A percentile compares a stretch with the other conserved stretches of the same genome.
Conservation (phyloP, 2,888 invertebrate species). For the Oxyteleia sp. region DNA sequence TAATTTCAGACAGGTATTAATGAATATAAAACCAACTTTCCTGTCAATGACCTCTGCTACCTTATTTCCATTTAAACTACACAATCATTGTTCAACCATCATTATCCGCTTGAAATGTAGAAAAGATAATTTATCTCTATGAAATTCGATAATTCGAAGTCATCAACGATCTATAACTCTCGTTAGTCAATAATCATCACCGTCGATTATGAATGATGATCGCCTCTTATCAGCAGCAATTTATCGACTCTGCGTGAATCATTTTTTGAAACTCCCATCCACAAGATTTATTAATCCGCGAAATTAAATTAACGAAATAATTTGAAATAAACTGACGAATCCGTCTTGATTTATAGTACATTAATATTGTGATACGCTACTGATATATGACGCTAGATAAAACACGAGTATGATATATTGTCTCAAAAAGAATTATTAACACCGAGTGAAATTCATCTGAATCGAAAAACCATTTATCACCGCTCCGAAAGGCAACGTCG, state of each 20-base stretch:
- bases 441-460: conserved; percentile 35
- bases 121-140: background rate
- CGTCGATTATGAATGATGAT: conserved; percentile 40
- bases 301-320: conserved; percentile 39
- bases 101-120: background rate
- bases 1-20: too few relatives aligned
- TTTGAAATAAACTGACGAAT: conserved; percentile 42
- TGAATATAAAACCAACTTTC: too few relatives aligned
- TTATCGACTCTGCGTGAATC: conserved; percentile 1
- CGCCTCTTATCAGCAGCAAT: background rate
- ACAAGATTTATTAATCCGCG: conserved; percentile 9
- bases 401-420: conserved; percentile 38
- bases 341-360: conserved; percentile 27
- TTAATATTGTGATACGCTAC: conserved; percentile 20
- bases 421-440: conserved; percentile 47
- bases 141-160: background rate
- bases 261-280: background rate
- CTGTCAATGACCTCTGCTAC: too few relatives aligned
- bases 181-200: background rate
- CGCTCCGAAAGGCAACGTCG: conserved; percentile 12
- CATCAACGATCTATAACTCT: too few relatives aligned
- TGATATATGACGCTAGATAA: conserved; percentile 40
- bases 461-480: conserved; percentile 46
- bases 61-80: too few relatives aligned
- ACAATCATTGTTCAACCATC: background rate